Evolutionary conservation across 1,140 invertebrate genomes (phyloP), one percentile per base, ranked within the genome.

Genomic region (Drosophila kepulauana): DNA sequence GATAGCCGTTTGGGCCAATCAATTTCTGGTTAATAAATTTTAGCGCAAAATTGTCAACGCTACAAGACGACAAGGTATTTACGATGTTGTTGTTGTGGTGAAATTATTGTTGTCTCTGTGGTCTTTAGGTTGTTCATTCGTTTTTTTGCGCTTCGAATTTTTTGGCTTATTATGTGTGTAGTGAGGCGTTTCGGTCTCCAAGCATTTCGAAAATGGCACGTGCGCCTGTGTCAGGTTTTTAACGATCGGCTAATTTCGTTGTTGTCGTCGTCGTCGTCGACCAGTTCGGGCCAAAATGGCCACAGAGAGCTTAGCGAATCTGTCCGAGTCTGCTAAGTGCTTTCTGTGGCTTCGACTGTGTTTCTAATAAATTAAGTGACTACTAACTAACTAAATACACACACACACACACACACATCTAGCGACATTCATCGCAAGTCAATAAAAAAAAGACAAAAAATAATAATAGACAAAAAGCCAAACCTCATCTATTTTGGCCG

Each of bases 21-120:
- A 86, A 86, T 86, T 89, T 89, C 81, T 86, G 86, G 86, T 90
- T 90, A 89, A 85, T 89, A 89, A 89, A 89, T 85, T 89, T 78
- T 63, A 75, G 71, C 73, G 71, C 79, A 86, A 90, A 89, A 76
- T 76, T 76, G 77, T 75, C 77, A 76, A 80, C 77, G 56, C 82
- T 67, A 75, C 61, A 79, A 78, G 77, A 87, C 71, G 78, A 81
- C 78, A 69, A 79, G 78, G 81, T 90, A 86, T 90, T 89, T 89
- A 89, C 80, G 81, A 77, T 71, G 69, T 68, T 74, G 76, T 67
- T 81, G 66, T 82, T 69, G 68, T 78, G 81, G 85, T 88, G 78
- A 88, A 88, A 88, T 88, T 88, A 84, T 87, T 82, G 79, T 88
- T 87, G 82, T 87, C 80, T 88, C 69, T 38, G 57, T 41, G 20